Percentiles rank a stretch among this genome's conserved stretches.
These are phyloP conservation scores for Bothrops jararaca DNA, from an alignment of 2,113 vertebrate species.

Conservation along the genomic window DNA sequence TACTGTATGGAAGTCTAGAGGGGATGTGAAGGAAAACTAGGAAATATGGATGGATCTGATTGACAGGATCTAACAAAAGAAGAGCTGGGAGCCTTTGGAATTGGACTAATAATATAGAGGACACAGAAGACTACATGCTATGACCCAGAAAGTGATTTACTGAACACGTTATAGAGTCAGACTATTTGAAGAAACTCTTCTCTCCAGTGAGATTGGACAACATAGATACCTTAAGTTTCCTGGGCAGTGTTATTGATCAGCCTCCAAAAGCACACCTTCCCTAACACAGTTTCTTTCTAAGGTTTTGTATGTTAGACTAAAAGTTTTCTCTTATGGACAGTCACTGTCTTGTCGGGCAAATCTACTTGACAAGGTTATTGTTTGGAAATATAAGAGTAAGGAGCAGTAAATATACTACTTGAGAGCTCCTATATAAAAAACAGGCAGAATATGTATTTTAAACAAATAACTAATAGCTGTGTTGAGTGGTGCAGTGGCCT, in stretches of 20 bases:
- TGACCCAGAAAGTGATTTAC: background rate
- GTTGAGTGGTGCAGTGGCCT: background rate
- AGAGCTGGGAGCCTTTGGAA: background rate
- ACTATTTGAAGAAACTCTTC: background rate
- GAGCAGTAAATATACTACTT: background rate
- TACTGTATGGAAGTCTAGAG: background rate
- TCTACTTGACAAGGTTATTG: background rate
- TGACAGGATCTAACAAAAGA: conserved; percentile 1
- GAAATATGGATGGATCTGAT: fast-evolving
- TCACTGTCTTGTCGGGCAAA: background rate
- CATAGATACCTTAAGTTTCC: background rate
- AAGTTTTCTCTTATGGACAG: background rate
- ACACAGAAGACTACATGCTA: background rate
- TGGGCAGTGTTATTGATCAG: background rate
- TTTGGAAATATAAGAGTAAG: background rate
- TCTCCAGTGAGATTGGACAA: background rate
- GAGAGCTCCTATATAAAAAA: background rate
- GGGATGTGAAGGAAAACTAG: background rate
- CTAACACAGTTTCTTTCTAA: background rate
- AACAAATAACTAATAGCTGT: background rate
- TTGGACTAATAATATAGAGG: background rate
- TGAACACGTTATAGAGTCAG: background rate
- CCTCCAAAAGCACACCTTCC: background rate
- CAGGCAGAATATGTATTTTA: background rate
- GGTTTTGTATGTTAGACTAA: background rate